phyloP scores from a whole-genome alignment of 1,140 invertebrate genomes.

The Platorchestia sp. region DNA sequence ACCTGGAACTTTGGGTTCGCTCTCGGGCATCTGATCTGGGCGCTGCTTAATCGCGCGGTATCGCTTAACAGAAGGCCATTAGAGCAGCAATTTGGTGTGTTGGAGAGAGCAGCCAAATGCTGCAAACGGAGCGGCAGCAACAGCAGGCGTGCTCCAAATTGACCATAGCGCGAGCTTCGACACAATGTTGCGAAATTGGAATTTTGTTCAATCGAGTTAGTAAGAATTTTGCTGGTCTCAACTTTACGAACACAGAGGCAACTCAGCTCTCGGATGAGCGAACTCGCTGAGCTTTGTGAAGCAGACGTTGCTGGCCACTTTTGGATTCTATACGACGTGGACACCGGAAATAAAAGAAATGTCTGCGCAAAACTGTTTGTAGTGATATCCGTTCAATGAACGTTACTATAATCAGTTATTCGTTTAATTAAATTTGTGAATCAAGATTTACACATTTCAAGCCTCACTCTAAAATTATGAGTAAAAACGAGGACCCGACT shows the following conservation, averaged over 20 bases:
- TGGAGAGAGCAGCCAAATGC: slow-evolving; percentile 4
- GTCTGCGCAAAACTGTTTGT: too few relatives aligned
- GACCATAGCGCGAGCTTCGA: slow-evolving; percentile 13
- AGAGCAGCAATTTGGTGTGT: not conserved
- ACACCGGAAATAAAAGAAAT: too few relatives aligned
- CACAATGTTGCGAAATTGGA: not conserved
- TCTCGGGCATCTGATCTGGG: not conserved
- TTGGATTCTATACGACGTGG: not conserved
- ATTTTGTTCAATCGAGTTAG: not conserved
- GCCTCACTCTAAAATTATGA: not conserved
- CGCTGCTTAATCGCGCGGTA: not conserved
- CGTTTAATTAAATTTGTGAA: not conserved
- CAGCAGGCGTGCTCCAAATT: not conserved
- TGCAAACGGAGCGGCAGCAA: slow-evolving; percentile 18
- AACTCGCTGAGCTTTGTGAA: not conserved
- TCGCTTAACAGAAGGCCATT: slow-evolving; percentile 24
- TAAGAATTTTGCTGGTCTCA: not conserved
- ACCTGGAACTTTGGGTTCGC: not conserved
- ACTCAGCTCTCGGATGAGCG: not conserved
- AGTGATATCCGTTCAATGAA: not conserved
- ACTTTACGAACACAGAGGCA: not conserved
- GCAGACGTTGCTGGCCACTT: not conserved
- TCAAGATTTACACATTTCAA: too few relatives aligned
- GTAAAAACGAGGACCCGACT: not conserved
- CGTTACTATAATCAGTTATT: not conserved